phyloP scores from a whole-genome alignment of 2,888 invertebrate species.

The Cantharis flavilabris region DNA sequence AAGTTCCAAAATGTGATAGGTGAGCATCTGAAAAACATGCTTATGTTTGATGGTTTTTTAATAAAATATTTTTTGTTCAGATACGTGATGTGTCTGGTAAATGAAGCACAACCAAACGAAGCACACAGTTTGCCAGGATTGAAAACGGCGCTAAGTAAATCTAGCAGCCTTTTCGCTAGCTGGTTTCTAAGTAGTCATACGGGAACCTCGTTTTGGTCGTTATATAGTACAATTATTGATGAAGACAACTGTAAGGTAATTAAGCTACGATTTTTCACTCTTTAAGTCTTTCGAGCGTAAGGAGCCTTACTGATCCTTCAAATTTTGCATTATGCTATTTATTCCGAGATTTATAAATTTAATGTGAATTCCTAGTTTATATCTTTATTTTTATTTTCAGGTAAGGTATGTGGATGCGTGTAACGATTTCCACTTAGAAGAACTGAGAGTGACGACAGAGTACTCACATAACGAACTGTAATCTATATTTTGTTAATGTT shows the following conservation, averaged over 20 bases:
- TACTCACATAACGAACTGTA: conserved; percentile 80
- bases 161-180: conserved; percentile 75
- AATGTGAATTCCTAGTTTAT: neutral
- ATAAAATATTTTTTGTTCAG: conserved; percentile 36
- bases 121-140: conserved; percentile 66
- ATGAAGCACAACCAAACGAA: conserved; percentile 65
- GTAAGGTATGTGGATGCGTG: conserved; percentile 73
- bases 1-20: conserved; percentile 73
- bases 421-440: conserved; percentile 79
- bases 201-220: conserved; percentile 76
- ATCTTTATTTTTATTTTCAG: conserved; percentile 53
- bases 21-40: conserved; percentile 22
- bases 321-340: too few species aligned
- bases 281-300: too few species aligned
- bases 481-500: neutral
- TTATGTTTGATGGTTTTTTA: neutral
- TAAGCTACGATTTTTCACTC: too few species aligned
- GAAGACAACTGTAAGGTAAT: conserved; percentile 73
- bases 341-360: too few species aligned
- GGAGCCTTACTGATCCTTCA: too few species aligned
- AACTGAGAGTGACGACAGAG: conserved; percentile 80
- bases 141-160: conserved; percentile 72
- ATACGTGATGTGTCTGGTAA: conserved; percentile 79
- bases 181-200: conserved; percentile 77
- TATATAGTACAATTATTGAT: conserved; percentile 75